phyloP scores from a whole-genome alignment of 1,140 invertebrate species.

The Rhysida immarginata region DNA sequence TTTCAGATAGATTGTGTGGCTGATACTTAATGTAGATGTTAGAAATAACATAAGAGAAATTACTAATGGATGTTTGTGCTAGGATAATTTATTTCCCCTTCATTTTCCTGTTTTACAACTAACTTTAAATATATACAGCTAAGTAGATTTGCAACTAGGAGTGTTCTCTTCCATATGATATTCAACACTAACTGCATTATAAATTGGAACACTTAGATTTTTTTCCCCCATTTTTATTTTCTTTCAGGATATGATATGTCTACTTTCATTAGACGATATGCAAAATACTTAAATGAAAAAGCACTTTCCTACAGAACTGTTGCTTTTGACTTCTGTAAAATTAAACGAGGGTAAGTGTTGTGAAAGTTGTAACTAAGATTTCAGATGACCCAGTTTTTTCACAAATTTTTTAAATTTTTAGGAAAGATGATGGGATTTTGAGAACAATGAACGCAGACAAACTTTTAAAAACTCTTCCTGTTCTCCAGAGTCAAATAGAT shows the following conservation, averaged over 20 bases:
- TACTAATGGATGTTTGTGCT: too few relatives aligned
- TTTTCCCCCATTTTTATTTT: conserved; percentile 9
- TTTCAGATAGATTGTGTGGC: too few relatives aligned
- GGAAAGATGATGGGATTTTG: conserved; percentile 90
- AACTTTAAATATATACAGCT: too few relatives aligned
- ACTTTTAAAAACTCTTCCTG: conserved; percentile 88
- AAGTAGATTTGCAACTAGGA: too few relatives aligned
- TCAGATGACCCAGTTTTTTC: too few relatives aligned
- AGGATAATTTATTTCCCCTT: too few relatives aligned
- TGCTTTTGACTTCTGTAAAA: conserved; percentile 99
- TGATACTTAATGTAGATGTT: too few relatives aligned
- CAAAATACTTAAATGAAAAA: conserved; percentile 98
- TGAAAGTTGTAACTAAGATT: too few relatives aligned
- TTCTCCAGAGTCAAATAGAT: conserved; percentile 89
- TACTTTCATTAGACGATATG: conserved; percentile 93
- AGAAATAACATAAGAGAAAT: too few relatives aligned
- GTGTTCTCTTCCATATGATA: not conserved
- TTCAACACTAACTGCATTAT: not conserved
- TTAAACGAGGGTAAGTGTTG: conserved; percentile 79
- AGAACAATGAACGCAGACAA: conserved; percentile 96
- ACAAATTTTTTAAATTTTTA: conserved; percentile 30
- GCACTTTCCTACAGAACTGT: conserved; percentile 93
- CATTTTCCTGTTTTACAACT: too few relatives aligned
- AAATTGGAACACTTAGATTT: not conserved
- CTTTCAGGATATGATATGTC: conserved; percentile 96